Evolutionary conservation across 2,888 invertebrate species (phyloP).

Genomic region (Zaprionus lineosus): DNA sequence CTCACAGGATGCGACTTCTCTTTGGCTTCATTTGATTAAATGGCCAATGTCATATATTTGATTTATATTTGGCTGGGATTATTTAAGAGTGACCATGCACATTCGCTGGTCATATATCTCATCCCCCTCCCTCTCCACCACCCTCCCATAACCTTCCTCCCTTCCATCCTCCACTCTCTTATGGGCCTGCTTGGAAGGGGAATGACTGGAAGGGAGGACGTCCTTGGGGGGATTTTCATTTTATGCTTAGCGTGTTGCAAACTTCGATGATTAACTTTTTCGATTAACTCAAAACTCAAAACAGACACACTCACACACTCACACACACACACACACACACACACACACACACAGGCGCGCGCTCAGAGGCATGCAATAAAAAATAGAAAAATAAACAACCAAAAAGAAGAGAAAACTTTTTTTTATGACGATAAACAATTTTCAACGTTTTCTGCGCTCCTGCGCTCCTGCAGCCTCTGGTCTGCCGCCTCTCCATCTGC

Average conservation of each 20-base stretch:
- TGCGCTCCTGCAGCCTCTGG: neutral
- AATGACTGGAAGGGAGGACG: conserved; percentile 20
- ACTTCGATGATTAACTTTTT: conserved; percentile 79
- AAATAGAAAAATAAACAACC: conserved; percentile 44
- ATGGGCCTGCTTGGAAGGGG: neutral
- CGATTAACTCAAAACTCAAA: conserved; percentile 73
- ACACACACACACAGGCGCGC: conserved; percentile 7
- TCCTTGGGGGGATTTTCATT: conserved; percentile 13
- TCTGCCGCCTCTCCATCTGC: neutral
- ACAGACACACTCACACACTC: conserved; percentile 39
- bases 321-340: conserved; percentile 13
- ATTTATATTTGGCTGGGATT: conserved; percentile 18
- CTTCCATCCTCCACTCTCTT: neutral
- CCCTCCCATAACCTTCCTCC: no score
- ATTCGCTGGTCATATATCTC: conserved; percentile 1
- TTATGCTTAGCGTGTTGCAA: conserved; percentile 62
- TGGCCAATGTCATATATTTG: conserved; percentile 18
- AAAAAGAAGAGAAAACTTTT: conserved; percentile 63
- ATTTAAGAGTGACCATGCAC: conserved; percentile 39
- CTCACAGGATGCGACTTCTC: neutral
- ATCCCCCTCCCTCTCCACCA: neutral
- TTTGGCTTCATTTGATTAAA: conserved; percentile 15
- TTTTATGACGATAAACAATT: conserved; percentile 72
- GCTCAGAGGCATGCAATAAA: conserved; percentile 50
- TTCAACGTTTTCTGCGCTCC: conserved; percentile 43